phyloP scores from a whole-genome alignment of 2,113 vertebrate genomes.

The Pelecanoides urinatrix region DNA sequence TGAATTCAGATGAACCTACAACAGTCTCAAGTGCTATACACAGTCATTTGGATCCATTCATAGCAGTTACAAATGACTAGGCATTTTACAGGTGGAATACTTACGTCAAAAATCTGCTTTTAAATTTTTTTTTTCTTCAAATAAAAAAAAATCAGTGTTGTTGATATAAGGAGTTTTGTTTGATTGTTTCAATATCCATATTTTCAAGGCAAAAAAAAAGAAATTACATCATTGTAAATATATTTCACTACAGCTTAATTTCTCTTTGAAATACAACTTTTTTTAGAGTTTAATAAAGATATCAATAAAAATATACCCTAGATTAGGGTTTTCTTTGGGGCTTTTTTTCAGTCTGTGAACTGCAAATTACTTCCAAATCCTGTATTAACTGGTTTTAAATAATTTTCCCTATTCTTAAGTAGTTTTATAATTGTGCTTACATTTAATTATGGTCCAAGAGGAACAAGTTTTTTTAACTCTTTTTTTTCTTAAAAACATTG shows the following conservation, averaged over 20 bases:
- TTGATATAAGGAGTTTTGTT: background rate
- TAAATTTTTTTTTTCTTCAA: background rate
- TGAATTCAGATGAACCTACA: background rate
- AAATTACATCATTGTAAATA: background rate
- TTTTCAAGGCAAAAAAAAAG: background rate
- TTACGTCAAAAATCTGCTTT: background rate
- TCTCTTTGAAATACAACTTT: background rate
- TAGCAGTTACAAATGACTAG: background rate
- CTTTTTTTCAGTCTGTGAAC: background rate
- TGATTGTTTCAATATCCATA: background rate
- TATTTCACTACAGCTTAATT: background rate
- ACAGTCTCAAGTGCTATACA: background rate
- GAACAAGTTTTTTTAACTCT: background rate
- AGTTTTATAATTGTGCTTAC: background rate
- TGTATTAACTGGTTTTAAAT: constrained; percentile 9
- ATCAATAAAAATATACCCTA: background rate
- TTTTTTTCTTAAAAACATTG: constrained; percentile 1
- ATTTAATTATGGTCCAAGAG: background rate
- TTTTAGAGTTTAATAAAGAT: background rate
- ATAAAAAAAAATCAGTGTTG: background rate
- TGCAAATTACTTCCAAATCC: constrained; percentile 14
- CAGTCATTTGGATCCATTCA: background rate
- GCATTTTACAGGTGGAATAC: background rate
- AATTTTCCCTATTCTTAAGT: background rate
- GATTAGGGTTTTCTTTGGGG: background rate